A percentile compares a stretch with the other conserved stretches of the same genome.
These are phyloP conservation scores for Synergus laeviventris DNA, from an alignment of 2,888 invertebrate species.

Conservation along the genomic window DNA sequence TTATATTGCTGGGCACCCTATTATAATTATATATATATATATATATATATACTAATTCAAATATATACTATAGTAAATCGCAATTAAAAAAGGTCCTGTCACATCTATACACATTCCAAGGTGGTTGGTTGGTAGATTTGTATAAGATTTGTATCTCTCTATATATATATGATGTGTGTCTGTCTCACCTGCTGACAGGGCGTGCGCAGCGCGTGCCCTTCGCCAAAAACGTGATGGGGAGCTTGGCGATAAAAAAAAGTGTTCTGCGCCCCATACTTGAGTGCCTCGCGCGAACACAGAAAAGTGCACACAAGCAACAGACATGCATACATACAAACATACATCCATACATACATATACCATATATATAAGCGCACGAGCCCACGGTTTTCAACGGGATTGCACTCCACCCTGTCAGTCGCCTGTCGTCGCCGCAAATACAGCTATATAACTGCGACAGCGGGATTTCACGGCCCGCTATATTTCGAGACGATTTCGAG, in stretches of 20 bases:
- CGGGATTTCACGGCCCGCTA: slow-evolving; percentile 12
- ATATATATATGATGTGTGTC: not conserved
- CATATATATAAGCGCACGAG: slow-evolving; percentile 49
- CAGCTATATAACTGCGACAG: slow-evolving; percentile 46
- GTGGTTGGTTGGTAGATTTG: too few species aligned
- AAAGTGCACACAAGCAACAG: slow-evolving; percentile 47
- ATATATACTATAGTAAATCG: too few species aligned
- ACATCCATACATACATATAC: slow-evolving; percentile 46
- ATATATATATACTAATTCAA: too few species aligned
- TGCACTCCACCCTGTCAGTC: slow-evolving; percentile 61
- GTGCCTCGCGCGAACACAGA: slow-evolving; percentile 49
- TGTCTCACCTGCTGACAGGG: slow-evolving; percentile 65
- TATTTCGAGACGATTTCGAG: too few species aligned
- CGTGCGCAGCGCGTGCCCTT: slow-evolving; percentile 67
- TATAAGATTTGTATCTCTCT: not conserved
- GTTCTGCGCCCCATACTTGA: slow-evolving; percentile 45
- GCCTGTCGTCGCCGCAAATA: slow-evolving; percentile 61
- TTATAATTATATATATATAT: too few species aligned
- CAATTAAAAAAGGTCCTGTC: too few species aligned
- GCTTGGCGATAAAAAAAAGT: slow-evolving; percentile 61
- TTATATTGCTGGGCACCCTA: too few species aligned
- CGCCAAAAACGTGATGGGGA: slow-evolving; percentile 55
- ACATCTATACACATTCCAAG: too few species aligned
- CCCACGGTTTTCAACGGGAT: not conserved
- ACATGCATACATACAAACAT: slow-evolving; percentile 44